phyloP scores from a whole-genome alignment of 2,797 vertebrate genomes.

The Vultur gryphus region DNA sequence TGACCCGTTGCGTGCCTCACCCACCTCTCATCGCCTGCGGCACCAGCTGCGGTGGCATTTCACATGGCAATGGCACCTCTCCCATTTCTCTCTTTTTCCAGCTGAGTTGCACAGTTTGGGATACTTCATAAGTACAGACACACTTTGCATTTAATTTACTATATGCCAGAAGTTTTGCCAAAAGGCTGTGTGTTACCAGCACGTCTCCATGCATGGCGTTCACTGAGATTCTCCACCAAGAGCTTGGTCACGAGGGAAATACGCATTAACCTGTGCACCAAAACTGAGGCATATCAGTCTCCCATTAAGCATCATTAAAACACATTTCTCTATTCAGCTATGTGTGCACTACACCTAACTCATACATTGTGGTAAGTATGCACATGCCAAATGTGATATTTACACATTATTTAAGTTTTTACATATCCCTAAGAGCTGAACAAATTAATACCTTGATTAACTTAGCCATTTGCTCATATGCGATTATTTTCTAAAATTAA shows the following conservation, averaged over 20 bases:
- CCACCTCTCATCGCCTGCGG: too few relatives aligned
- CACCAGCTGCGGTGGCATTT: neutral
- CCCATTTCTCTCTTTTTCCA: neutral
- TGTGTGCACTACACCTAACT: neutral
- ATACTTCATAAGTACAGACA: neutral
- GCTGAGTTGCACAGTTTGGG: neutral
- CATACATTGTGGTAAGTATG: neutral
- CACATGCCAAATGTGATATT: neutral
- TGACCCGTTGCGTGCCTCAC: rapidly evolving
- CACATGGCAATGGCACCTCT: neutral
- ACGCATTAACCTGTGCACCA: rapidly evolving
- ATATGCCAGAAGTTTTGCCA: neutral
- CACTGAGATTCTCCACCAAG: neutral
- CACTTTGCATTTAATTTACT: neutral
- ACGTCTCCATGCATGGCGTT: rapidly evolving
- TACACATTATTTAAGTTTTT: slow-evolving; percentile 24
- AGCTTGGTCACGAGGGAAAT: neutral
- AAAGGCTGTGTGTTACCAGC: neutral
- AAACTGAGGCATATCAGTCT: neutral
- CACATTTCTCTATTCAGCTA: neutral
- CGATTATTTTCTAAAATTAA: slow-evolving; percentile 21
- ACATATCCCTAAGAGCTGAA: slow-evolving; percentile 15
- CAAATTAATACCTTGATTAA: slow-evolving; percentile 46
- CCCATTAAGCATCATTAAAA: neutral
- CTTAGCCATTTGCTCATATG: neutral